Base-by-base conservation (phyloP, 2,888 invertebrate species). In the Xestia rhomboidea region DNA sequence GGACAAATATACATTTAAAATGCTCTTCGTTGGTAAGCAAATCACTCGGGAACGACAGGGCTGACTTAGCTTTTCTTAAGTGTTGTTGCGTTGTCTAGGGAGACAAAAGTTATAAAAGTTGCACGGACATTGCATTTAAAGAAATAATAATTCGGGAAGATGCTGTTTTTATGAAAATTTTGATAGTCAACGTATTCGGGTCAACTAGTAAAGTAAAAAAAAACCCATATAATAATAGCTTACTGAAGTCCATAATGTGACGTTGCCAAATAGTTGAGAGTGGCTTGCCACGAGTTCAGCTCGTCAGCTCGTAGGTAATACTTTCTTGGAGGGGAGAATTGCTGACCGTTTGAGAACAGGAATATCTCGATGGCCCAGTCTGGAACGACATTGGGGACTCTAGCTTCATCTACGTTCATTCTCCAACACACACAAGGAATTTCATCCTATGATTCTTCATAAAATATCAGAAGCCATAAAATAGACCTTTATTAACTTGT, bases 321-420 rank as follows among this genome's bases (percentile, higher is more conserved):
- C 78, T 96, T 96, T 73, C 96, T 93, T 0, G 96, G 96, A 0
- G 96, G 96, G 0, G 94, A 93, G 72, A 90, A 88, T 30, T 93
- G 86, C 75, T 96, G 95, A 0, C 96, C 96, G 71, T 96, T 96
- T 0, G 93, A 90, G 83, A 96, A 96, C 18, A 96, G 60, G 82
- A 88, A 96, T 81, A 96, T 95, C 75, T 96, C 95, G 38, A 96
- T 90, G 2, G 90, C 84, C 92, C 92, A 93, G 46, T 89, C 73
- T 24, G 79, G 71, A 3, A 77, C 75, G 24, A 77, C 73, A 27
- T 89, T 83, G 1, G 91, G 91, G 24, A 84, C 69, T 85, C 89
- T 92, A 7, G 90, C 87, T 68, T 79, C 83, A 18, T 70, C 46
- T 27, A 30, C n/a, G 74, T 82, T 84, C 88, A 89, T 88, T 30